Conservation (phyloP, 2,888 invertebrate species). For the Eucera pruinosa region DNA sequence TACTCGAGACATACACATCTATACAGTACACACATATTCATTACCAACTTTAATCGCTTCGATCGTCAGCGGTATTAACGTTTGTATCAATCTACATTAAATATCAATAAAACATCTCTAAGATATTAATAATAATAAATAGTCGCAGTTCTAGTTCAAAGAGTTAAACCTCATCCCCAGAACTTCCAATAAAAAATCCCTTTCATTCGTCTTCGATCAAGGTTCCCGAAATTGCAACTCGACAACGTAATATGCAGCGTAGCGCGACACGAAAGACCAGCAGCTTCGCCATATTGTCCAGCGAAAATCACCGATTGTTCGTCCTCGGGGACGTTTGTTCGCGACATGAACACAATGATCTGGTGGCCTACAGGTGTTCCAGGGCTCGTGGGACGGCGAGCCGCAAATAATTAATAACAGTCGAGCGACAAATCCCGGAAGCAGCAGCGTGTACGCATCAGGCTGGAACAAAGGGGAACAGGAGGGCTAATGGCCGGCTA, state of each 20-base stretch:
- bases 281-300: slow-evolving; percentile 28
- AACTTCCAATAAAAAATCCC: too few relatives aligned
- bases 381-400: slow-evolving; percentile 37
- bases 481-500: slow-evolving; percentile 67
- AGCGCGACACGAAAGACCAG: slow-evolving; percentile 27
- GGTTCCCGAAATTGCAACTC: too few relatives aligned
- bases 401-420: slow-evolving; percentile 72
- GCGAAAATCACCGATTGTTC: slow-evolving; percentile 45
- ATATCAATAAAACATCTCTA: too few relatives aligned
- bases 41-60: too few relatives aligned
- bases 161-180: too few relatives aligned
- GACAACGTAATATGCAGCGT: slow-evolving; percentile 1
- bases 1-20: too few relatives aligned
- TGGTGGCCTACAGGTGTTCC: slow-evolving; percentile 63
- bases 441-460: slow-evolving; percentile 47
- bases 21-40: too few relatives aligned
- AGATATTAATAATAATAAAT: too few relatives aligned
- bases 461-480: slow-evolving; percentile 60
- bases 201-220: too few relatives aligned
- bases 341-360: slow-evolving; percentile 32
- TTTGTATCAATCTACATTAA: too few relatives aligned
- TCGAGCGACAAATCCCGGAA: slow-evolving; percentile 65
- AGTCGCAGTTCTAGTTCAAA: too few relatives aligned
- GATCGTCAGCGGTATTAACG: too few relatives aligned
- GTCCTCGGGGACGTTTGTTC: slow-evolving; percentile 31